Evolutionary conservation across 2,797 vertebrate genomes (phyloP), one percentile per base, ranked within the genome.

Genomic region (Pyrrhura leucotis): DNA sequence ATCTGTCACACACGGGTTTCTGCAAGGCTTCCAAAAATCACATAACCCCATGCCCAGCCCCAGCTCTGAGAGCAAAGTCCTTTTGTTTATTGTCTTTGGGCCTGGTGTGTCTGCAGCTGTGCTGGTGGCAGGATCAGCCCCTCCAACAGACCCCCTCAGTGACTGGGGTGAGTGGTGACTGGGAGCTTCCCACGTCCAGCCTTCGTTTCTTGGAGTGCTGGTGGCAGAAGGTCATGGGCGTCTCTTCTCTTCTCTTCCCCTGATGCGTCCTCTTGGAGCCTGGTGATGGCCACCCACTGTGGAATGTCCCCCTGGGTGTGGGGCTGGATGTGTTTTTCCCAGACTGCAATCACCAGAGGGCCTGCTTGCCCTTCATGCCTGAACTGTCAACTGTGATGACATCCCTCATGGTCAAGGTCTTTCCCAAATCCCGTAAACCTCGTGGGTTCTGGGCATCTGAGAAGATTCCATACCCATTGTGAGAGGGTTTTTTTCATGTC

Each of bases 11-110:
- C 90, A 65, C 54, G 59, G 3, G 47, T 58, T 78, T 42, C 62
- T 93, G 88, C 94, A 67, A 93, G 54, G 59, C 75, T 93, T 97
- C 96, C 96, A 97, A 96, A 92, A 96, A 93, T 93, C 95, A 96
- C 96, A 97, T 85, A 95, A 95, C 95, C 93, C 85, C 2, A 0
- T 95, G 89, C 93, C 93, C 93, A 92, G 66, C 42, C 76, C 82
- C 0, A 0, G 62, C 93, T 94, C 90, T 14, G 86, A n/a, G 68
- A 84, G 76, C 3, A 0, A 63, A 92, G 89, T 85, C 85, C 89
- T 88, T 96, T 95, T 97, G 90, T 96, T 96, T 96, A 95, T 96
- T 96, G 96, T 97, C 79, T 91, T 95, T 92, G 96, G 88, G 94
- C 50, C 86, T 77, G 6, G 47, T n/a, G 90, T 76, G 94, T 54